Base-by-base conservation (phyloP, 2,888 invertebrate genomes). In the Sicus ferrugineus region DNA sequence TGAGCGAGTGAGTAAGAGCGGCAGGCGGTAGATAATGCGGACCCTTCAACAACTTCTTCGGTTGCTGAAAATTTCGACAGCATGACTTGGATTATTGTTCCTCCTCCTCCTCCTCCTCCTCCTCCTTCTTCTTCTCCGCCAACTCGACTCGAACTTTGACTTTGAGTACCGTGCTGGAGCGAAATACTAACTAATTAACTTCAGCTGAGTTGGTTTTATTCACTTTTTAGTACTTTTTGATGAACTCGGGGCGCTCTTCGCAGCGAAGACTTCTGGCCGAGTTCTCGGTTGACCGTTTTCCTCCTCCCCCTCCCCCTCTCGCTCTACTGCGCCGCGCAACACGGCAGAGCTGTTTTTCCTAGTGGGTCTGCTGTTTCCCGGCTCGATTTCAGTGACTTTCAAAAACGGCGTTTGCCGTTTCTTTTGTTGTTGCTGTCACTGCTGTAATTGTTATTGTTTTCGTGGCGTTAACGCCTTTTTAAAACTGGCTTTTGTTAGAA, bases 371-470 rank as follows among this genome's bases (percentile, higher is more conserved):
- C 56, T 61, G 63, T 21, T 54, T 23, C 28, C 7, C 16, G 54
- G 26, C 23, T 54, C 62, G 42, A 16, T 69, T 61, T 30, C 59
- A 59, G 71, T 73, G 73, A 71, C 73, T 73, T 66, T 69, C 71
- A 71, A n/a, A 42, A 42, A 68, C 16, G 54, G 26, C 26, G 7
- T 52, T 26, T 9, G 6, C 23, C 11, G 54, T 1, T 14, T 38
- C 14, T 52, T 66, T 64, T 42, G 48, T 59, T 38, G 61, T 34
- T 48, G 46, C 31, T 67, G 50, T 61, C 61, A 31, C 4, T 64
- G 21, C 21, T 52, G 50, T 30, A 31, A 21, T 52, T 52, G 34
- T 54, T 66, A 28, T 61, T 42, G 68, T 38, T 31, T 28, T 16
- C 52, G 52, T 23, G 58, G 31, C 58, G 59, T 64, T 64, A 48